These are phyloP conservation scores for Psittacula derbiana DNA, from an alignment of 2,797 vertebrate genomes.

Conservation along the genomic window DNA sequence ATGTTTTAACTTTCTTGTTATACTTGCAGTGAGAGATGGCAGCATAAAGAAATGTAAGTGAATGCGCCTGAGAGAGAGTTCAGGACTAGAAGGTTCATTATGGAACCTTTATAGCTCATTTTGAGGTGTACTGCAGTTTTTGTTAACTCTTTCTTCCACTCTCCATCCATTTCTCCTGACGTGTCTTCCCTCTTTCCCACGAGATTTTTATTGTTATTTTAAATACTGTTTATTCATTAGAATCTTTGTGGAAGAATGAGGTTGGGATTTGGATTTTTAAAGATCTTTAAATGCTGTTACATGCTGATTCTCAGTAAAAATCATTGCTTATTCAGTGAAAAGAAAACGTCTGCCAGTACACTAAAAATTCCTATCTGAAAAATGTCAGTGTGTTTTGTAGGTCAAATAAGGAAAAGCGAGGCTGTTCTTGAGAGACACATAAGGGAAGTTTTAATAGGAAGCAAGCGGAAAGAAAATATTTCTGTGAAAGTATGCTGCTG, in stretches of 20 bases:
- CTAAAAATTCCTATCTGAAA: background rate
- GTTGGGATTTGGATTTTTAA: background rate
- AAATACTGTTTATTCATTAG: background rate
- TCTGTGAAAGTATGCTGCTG: background rate
- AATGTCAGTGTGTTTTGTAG: background rate
- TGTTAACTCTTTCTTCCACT: slow-evolving; percentile 50
- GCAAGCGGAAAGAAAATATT: background rate
- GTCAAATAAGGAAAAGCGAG: background rate
- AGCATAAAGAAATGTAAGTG: slow-evolving; percentile 49
- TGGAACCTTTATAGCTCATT: slow-evolving; percentile 55
- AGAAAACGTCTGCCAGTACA: background rate
- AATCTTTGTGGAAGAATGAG: background rate
- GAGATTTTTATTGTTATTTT: background rate
- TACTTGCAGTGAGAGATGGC: slow-evolving; percentile 50
- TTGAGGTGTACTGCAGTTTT: slow-evolving; percentile 25
- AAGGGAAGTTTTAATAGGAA: background rate
- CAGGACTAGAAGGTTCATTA: slow-evolving; percentile 50
- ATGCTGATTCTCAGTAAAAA: background rate
- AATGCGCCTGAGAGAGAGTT: slow-evolving; percentile 36
- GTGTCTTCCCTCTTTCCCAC: background rate
- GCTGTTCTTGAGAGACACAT: background rate
- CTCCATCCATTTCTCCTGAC: background rate
- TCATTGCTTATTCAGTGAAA: background rate
- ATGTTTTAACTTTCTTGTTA: slow-evolving; percentile 63
- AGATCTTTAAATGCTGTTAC: background rate